Percentiles rank a stretch among this genome's conserved stretches.
These are phyloP conservation scores for Venustaconcha ellipsiformis DNA, from an alignment of 1,140 invertebrate genomes.

Conservation along the genomic window DNA sequence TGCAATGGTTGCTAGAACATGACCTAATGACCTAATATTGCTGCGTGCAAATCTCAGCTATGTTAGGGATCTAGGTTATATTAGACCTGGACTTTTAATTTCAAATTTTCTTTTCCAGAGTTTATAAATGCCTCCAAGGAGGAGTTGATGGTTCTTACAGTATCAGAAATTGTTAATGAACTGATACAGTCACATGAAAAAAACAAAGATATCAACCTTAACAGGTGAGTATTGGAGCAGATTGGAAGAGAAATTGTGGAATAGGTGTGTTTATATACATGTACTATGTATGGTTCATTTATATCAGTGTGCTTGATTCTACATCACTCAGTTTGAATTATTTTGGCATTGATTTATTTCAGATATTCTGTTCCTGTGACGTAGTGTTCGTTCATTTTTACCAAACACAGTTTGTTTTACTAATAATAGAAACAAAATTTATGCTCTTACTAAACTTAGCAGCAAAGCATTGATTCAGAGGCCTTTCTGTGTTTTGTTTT, in stretches of 20 bases:
- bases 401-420: too few relatives aligned
- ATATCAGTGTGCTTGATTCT: too few relatives aligned
- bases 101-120: slow-evolving; percentile 22
- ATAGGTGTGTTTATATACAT: not conserved
- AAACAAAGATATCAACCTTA: slow-evolving; percentile 92
- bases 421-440: too few relatives aligned
- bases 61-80: not conserved
- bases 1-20: slow-evolving; percentile 12
- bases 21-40: not conserved
- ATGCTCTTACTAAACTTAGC: too few relatives aligned
- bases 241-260: not conserved
- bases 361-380: too few relatives aligned
- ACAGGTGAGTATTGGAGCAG: slow-evolving; percentile 72
- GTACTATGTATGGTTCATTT: not conserved
- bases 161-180: slow-evolving; percentile 96
- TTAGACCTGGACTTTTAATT: not conserved
- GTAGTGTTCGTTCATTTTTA: too few relatives aligned
- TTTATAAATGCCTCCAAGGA: slow-evolving; percentile 51
- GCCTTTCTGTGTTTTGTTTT: too few relatives aligned
- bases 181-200: slow-evolving; percentile 87
- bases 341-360: too few relatives aligned
- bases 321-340: too few relatives aligned
- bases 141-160: slow-evolving; percentile 76
- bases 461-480: too few relatives aligned
- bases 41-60: not conserved